Conservation (phyloP, 2,113 vertebrate species). For the Spea multiplicata region DNA sequence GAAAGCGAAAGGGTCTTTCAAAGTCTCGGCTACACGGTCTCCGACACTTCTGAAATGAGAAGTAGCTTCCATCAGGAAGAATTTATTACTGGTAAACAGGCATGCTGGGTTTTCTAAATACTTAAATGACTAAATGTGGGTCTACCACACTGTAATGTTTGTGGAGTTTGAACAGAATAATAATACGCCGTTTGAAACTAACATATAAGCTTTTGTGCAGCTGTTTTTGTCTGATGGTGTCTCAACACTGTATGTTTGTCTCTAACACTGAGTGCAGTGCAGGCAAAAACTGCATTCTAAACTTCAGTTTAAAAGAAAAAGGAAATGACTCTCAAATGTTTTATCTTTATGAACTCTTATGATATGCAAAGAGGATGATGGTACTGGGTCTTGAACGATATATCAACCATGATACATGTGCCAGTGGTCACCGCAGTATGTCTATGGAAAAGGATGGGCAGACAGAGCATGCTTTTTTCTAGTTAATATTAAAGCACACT, state of each 20-base stretch:
- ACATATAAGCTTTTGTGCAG: slow-evolving; percentile 22
- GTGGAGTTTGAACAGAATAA: slow-evolving; percentile 16
- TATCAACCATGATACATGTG: too few species aligned
- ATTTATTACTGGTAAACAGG: slow-evolving; percentile 70
- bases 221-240: too few species aligned
- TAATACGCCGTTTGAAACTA: slow-evolving; percentile 44
- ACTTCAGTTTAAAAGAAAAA: slow-evolving; percentile 46
- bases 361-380: too few species aligned
- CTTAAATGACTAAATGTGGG: slow-evolving; percentile 46
- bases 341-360: too few species aligned
- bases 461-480: too few species aligned
- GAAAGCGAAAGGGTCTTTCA: slow-evolving; percentile 79
- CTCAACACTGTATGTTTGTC: slow-evolving; percentile 13
- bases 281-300: slow-evolving; percentile 3
- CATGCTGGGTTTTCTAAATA: slow-evolving; percentile 61
- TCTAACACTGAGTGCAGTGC: slow-evolving; percentile 45
- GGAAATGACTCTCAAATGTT: neutral
- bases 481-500: too few species aligned
- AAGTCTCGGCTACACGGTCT: slow-evolving; percentile 70
- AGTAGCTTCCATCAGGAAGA: slow-evolving; percentile 65
- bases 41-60: slow-evolving; percentile 67
- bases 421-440: too few species aligned
- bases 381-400: too few species aligned
- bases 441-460: too few species aligned
- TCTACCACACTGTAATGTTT: neutral